Percentiles rank a stretch among this genome's conserved stretches.
Evolutionary conservation across 2,113 vertebrate genomes (phyloP).

Genomic region (Odobenus rosmarus): DNA sequence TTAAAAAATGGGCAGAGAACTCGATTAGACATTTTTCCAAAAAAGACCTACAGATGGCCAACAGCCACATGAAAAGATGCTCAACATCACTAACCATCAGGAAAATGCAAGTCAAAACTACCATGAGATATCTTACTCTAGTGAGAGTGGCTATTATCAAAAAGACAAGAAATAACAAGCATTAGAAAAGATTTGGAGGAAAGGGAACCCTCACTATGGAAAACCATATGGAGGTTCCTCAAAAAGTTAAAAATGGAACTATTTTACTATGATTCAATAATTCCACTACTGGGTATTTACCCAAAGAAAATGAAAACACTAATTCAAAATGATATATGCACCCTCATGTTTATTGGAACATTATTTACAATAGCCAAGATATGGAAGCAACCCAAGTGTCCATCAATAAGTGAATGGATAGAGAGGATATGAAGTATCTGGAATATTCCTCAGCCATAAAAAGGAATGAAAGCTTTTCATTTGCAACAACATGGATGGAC

Average conservation of each 20-base stretch:
- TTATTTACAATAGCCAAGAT: not conserved
- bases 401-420: not conserved
- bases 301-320: not conserved
- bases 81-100: not conserved
- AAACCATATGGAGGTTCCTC: not conserved
- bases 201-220: not conserved
- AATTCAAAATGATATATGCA: not conserved
- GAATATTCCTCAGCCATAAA: not conserved
- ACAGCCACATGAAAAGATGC: not conserved
- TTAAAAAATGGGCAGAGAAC: not conserved
- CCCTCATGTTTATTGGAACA: not conserved
- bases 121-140: not conserved
- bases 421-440: not conserved
- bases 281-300: not conserved
- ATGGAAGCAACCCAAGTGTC: not conserved
- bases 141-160: not conserved
- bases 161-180: not conserved
- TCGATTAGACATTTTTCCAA: not conserved
- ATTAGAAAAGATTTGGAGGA: not conserved
- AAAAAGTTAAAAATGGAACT: not conserved
- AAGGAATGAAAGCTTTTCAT: not conserved
- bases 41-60: not conserved
- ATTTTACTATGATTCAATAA: not conserved
- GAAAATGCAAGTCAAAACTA: not conserved
- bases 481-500: not conserved